A percentile compares a stretch with the other conserved stretches of the same genome.
These are phyloP conservation scores for Lampropteryx suffumata DNA, from an alignment of 2,888 invertebrate genomes.

Conservation along the genomic window DNA sequence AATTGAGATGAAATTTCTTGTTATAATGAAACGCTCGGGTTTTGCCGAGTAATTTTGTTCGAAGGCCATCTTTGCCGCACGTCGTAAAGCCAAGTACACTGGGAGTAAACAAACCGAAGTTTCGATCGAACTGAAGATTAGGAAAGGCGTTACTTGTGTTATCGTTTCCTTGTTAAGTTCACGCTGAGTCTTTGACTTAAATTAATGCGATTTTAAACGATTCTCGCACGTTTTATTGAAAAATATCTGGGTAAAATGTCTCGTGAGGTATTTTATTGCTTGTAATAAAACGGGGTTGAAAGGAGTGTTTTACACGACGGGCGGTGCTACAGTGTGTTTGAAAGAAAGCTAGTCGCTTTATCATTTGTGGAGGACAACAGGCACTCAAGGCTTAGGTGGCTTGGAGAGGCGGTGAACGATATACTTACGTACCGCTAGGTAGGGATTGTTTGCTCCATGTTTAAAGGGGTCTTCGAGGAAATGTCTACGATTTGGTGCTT, in stretches of 20 bases:
- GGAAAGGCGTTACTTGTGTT: slow-evolving; percentile 62
- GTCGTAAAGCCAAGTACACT: slow-evolving; percentile 59
- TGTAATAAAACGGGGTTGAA: slow-evolving; percentile 43
- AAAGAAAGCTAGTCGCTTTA: slow-evolving; percentile 67
- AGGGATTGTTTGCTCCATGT: slow-evolving; percentile 53
- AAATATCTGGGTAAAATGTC: slow-evolving; percentile 31
- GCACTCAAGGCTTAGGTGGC: slow-evolving; percentile 62
- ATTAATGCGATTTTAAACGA: slow-evolving; percentile 49
- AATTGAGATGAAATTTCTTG: slow-evolving; percentile 82
- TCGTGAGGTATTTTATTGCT: slow-evolving; percentile 43
- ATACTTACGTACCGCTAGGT: slow-evolving; percentile 47
- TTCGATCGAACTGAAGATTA: slow-evolving; percentile 72
- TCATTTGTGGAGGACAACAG: slow-evolving; percentile 74
- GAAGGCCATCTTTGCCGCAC: slow-evolving; percentile 62
- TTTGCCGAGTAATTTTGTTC: slow-evolving; percentile 63
- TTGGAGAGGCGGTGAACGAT: slow-evolving; percentile 52
- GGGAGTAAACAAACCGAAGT: slow-evolving; percentile 69
- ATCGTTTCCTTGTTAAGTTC: slow-evolving; percentile 65
- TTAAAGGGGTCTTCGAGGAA: slow-evolving; percentile 51
- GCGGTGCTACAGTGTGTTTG: slow-evolving; percentile 45
- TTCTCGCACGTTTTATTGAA: slow-evolving; percentile 36
- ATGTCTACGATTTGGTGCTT: slow-evolving; percentile 53
- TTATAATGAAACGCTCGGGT: slow-evolving; percentile 66
- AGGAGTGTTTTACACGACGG: slow-evolving; percentile 44
- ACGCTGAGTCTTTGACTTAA: slow-evolving; percentile 49